phyloP scores from a whole-genome alignment of 35 echinoderm and acorn worm species.

The Ophiothrix spiculata region DNA sequence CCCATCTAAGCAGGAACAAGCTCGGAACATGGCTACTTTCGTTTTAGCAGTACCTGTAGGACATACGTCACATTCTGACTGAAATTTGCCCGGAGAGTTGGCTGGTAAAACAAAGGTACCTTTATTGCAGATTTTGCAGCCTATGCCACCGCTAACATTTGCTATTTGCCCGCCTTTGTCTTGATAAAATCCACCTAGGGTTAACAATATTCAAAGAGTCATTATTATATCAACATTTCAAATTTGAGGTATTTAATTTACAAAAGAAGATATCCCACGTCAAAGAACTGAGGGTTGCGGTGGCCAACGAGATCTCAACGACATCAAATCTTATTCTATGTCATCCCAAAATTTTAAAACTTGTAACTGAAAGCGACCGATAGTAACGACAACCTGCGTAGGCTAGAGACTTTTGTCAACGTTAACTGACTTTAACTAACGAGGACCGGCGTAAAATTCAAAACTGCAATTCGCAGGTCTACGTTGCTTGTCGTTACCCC shows the following conservation, averaged over 20 bases:
- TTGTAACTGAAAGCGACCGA: neutral
- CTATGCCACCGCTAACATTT: neutral
- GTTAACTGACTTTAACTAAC: too few species aligned
- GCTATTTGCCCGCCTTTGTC: slow-evolving; percentile 20
- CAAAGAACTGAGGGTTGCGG: neutral
- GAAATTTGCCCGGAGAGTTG: neutral
- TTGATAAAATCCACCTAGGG: slow-evolving; percentile 50
- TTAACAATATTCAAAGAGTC: neutral
- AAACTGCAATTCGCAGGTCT: neutral
- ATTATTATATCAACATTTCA: neutral
- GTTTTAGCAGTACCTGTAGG: slow-evolving; percentile 44
- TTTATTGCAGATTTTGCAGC: slow-evolving; percentile 31
- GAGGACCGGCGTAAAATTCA: too few species aligned
- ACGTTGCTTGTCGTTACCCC: neutral
- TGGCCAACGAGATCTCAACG: neutral
- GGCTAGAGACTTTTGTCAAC: too few species aligned
- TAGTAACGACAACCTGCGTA: too few species aligned
- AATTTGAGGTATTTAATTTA: neutral
- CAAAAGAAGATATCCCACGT: neutral
- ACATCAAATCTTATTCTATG: neutral
- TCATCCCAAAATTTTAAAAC: neutral
- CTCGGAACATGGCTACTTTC: slow-evolving; percentile 32
- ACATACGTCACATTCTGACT: slow-evolving; percentile 41
- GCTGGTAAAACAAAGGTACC: slow-evolving; percentile 31
- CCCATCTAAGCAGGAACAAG: slow-evolving; percentile 49